phyloP scores from a whole-genome alignment of 1,140 invertebrate species.

The Phocides pigmalion region DNA sequence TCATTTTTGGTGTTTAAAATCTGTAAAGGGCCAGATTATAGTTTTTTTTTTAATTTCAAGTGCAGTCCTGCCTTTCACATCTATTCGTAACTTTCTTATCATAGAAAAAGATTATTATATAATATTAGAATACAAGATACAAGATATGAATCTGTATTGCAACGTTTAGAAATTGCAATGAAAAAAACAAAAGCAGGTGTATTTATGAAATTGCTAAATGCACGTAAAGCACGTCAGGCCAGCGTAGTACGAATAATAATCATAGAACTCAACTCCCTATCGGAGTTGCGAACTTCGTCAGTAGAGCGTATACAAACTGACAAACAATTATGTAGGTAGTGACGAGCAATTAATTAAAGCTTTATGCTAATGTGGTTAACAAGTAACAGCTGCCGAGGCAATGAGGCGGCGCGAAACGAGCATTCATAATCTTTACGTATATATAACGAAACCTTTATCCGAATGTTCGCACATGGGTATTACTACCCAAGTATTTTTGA shows the following conservation, averaged over 20 bases:
- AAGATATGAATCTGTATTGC: no score
- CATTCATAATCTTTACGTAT: slow-evolving; percentile 45
- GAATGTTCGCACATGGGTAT: background rate
- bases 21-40: no score
- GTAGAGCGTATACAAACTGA: slow-evolving; percentile 44
- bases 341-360: slow-evolving; percentile 77
- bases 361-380: slow-evolving; percentile 70
- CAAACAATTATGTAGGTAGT: slow-evolving; percentile 59
- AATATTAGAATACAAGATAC: no score
- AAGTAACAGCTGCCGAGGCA: slow-evolving; percentile 67
- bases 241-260: background rate
- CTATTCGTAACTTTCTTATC: no score
- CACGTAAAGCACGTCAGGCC: no score
- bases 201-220: no score
- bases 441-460: background rate
- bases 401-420: slow-evolving; percentile 54
- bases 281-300: slow-evolving; percentile 15
- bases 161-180: no score
- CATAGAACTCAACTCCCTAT: background rate
- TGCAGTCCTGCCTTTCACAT: no score
- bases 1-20: no score
- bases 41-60: no score
- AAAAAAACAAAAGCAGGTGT: no score
- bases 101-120: no score
- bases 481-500: background rate